These are phyloP conservation scores for Acanthosepion esculentum DNA, from an alignment of 2,888 invertebrate genomes.

Conservation along the genomic window DNA sequence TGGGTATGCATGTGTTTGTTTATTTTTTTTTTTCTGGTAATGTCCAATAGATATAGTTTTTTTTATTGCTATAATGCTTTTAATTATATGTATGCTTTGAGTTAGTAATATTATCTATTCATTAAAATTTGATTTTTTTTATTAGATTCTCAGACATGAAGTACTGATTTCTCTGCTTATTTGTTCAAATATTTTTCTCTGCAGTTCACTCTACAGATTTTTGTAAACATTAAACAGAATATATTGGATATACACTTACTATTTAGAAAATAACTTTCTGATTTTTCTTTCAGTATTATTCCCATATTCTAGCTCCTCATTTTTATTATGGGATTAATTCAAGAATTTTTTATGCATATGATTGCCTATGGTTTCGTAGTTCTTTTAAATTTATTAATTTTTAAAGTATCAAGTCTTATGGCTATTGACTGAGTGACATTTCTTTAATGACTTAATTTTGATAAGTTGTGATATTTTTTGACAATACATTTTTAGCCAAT, in stretches of 20 bases:
- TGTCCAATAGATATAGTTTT: neutral
- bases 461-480: too few relatives aligned
- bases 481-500: too few relatives aligned
- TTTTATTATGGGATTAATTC: neutral
- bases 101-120: neutral
- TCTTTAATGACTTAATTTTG: too few relatives aligned
- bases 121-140: neutral
- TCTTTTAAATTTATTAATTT: too few relatives aligned
- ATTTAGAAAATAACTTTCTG: neutral
- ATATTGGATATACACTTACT: neutral
- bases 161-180: neutral
- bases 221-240: neutral
- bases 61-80: neutral
- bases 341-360: too few relatives aligned
- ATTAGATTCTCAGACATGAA: neutral
- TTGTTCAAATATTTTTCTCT: neutral
- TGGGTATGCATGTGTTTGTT: neutral
- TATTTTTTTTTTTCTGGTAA: neutral
- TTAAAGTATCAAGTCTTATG: too few relatives aligned
- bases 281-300: neutral
- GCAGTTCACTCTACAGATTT: neutral
- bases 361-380: too few relatives aligned
- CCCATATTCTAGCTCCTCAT: neutral
- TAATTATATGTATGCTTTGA: neutral
- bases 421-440: too few relatives aligned